Percentiles rank a stretch among this genome's conserved stretches.
These are phyloP conservation scores for Trididemnum nubilum DNA, from an alignment of 23 tunicate species.

Conservation along the genomic window DNA sequence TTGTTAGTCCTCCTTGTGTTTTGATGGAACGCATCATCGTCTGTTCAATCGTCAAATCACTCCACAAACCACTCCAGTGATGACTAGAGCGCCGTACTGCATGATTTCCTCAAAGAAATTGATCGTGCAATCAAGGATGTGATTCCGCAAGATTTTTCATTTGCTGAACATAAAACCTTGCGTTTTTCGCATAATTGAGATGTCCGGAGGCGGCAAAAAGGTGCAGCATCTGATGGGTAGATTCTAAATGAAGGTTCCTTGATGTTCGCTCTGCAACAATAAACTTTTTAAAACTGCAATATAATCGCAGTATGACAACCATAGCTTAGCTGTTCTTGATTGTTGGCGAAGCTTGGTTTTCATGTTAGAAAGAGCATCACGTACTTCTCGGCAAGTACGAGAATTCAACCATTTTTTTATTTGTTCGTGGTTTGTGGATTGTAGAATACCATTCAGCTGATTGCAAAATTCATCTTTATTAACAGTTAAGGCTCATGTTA, in stretches of 20 bases:
- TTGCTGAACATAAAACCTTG: slow-evolving; percentile 8
- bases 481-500: background rate
- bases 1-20: slow-evolving; percentile 11
- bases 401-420: background rate
- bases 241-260: background rate
- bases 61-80: slow-evolving; percentile 24
- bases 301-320: slow-evolving; percentile 7
- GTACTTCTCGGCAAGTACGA: background rate
- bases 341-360: background rate
- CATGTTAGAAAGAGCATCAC: background rate
- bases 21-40: slow-evolving; percentile 5
- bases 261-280: slow-evolving; percentile 13
- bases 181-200: slow-evolving; percentile 1
- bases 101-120: background rate
- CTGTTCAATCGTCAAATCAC: slow-evolving; percentile 24
- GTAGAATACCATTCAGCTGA: background rate
- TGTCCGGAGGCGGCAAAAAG: slow-evolving; percentile 20
- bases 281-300: background rate
- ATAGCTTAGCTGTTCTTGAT: slow-evolving; percentile 11
- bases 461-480: background rate
- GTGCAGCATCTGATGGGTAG: background rate
- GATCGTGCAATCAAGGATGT: background rate
- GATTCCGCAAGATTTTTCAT: background rate
- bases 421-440: background rate
- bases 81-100: slow-evolving; percentile 1